phyloP scores from a whole-genome alignment of 2,888 invertebrate genomes.

The Tetragonula carbonaria region DNA sequence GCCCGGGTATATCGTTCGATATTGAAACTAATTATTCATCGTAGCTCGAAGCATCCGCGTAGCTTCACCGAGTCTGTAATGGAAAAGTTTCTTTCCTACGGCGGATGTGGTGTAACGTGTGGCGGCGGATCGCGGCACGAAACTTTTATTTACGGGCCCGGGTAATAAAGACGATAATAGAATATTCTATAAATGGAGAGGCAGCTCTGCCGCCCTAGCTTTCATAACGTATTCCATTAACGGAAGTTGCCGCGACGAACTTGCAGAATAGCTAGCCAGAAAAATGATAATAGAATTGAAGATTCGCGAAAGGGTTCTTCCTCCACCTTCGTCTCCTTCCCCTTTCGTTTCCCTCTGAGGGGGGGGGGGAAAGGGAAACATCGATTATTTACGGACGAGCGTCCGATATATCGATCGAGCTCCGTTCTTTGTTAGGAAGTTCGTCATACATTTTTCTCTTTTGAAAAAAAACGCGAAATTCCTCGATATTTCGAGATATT shows the following conservation, averaged over 20 bases:
- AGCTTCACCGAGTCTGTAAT: constrained; percentile 21
- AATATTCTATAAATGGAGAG: constrained; percentile 58
- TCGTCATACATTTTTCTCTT: neutral
- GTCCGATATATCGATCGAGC: neutral
- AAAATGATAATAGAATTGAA: constrained; percentile 45
- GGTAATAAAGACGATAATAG: constrained; percentile 62
- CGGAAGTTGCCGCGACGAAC: constrained; percentile 43
- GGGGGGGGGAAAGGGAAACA: too few species aligned
- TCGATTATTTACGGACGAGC: too few species aligned
- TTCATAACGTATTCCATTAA: constrained; percentile 64
- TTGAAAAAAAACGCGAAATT: neutral
- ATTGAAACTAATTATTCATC: constrained; percentile 47
- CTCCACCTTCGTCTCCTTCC: neutral
- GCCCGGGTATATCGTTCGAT: neutral
- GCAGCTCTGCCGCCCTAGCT: constrained; percentile 10
- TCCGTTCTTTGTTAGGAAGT: neutral
- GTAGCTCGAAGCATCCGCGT: constrained; percentile 5
- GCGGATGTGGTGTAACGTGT: constrained; percentile 23
- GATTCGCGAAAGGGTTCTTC: constrained; percentile 3
- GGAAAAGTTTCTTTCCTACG: constrained; percentile 51
- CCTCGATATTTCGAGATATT: neutral
- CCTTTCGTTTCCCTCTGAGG: neutral
- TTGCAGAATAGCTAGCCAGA: constrained; percentile 27
- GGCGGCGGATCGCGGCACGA: constrained; percentile 29
- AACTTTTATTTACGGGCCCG: constrained; percentile 55